Evolutionary conservation across 2,888 invertebrate genomes (phyloP).

Genomic region (Glyphotaelius pellucidus): DNA sequence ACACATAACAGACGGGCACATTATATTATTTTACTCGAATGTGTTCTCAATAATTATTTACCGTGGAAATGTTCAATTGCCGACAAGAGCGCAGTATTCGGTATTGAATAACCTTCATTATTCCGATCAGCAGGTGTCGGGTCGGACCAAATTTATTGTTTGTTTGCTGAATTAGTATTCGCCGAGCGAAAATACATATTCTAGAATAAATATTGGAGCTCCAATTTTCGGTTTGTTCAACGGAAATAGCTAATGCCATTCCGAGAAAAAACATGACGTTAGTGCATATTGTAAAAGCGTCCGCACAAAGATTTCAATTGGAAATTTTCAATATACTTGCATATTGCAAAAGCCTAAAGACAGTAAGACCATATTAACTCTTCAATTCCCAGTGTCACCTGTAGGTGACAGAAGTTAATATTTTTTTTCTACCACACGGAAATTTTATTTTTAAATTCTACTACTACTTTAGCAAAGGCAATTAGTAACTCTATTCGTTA

Average conservation of each 20-base stretch:
- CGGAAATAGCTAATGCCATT: neutral
- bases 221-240: neutral
- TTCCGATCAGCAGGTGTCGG: constrained; percentile 2
- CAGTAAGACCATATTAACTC: neutral
- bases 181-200: neutral
- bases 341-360: neutral
- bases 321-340: neutral
- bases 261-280: neutral
- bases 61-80: neutral
- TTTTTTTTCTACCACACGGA: no score
- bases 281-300: neutral
- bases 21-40: neutral
- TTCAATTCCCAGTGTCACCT: no score
- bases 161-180: neutral
- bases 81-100: neutral
- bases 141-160: constrained; percentile 6
- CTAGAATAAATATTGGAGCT: neutral
- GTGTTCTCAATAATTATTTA: neutral
- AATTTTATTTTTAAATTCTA: no score
- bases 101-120: neutral
- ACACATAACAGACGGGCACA: neutral
- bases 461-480: no score
- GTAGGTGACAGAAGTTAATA: no score
- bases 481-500: no score
- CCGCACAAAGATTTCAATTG: neutral